phyloP scores from a whole-genome alignment of 2,797 vertebrate genomes.

The Rousettus madagascariensis region DNA sequence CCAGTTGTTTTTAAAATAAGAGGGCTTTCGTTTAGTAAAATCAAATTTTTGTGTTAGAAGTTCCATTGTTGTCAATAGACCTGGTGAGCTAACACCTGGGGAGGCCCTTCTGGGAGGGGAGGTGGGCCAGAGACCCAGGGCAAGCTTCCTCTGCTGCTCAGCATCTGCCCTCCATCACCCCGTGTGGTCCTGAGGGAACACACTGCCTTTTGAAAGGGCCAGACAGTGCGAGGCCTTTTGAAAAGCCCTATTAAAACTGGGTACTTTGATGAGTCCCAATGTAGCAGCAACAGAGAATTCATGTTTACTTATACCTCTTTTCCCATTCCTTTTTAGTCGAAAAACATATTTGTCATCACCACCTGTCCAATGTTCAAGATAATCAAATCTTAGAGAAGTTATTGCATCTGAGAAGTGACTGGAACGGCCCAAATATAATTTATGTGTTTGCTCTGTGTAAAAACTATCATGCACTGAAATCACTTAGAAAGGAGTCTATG shows the following conservation, averaged over 20 bases:
- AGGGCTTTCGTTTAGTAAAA: not conserved
- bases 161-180: not conserved
- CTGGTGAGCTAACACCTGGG: not conserved
- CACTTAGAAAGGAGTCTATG: not conserved
- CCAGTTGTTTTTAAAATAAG: not conserved
- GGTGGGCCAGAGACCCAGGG: not conserved
- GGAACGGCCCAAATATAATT: not conserved
- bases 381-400: conserved; percentile 40
- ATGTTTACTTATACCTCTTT: not conserved
- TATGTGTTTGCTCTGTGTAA: not conserved
- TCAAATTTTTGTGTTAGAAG: not conserved
- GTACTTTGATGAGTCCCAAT: not conserved
- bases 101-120: not conserved
- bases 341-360: not conserved
- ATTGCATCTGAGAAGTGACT: not conserved
- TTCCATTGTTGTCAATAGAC: not conserved
- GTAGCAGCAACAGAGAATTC: not conserved
- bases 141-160: not conserved
- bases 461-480: not conserved
- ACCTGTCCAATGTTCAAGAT: conserved; percentile 28
- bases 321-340: not conserved
- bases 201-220: not conserved
- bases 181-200: accelerated
- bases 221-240: not conserved
- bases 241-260: not conserved